Evolutionary conservation across 2,113 vertebrate species (phyloP).

Genomic region (Salvelinus sp.): DNA sequence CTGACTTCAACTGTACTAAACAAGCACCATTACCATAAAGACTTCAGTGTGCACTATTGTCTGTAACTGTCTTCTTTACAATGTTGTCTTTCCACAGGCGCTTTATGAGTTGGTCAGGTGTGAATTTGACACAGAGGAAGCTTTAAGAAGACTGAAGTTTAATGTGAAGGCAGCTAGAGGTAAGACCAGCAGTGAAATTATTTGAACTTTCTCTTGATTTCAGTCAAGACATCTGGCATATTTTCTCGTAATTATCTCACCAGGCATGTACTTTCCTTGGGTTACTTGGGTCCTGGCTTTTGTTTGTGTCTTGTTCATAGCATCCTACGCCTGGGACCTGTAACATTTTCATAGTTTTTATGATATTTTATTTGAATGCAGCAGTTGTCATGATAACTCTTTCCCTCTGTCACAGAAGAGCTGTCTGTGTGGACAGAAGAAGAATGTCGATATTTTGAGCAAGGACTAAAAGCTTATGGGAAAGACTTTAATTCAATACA

Average conservation of each 20-base stretch:
- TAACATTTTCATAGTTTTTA: background rate
- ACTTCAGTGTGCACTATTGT: background rate
- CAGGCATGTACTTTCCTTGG: too few relatives aligned
- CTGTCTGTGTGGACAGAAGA: conserved; percentile 95
- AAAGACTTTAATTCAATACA: conserved; percentile 96
- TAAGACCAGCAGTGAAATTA: conserved; percentile 52
- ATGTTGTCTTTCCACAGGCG: conserved; percentile 77
- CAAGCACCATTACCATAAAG: too few relatives aligned
- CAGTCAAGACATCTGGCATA: too few relatives aligned
- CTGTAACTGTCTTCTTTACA: background rate
- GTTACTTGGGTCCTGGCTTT: too few relatives aligned
- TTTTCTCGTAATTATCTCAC: too few relatives aligned
- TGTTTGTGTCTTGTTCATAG: too few relatives aligned
- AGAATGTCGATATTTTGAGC: conserved; percentile 94
- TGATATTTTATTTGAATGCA: background rate
- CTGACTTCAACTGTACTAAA: too few relatives aligned
- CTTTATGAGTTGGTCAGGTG: conserved; percentile 97
- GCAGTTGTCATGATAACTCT: conserved; percentile 10
- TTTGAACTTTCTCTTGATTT: background rate
- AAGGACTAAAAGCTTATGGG: conserved; percentile 92
- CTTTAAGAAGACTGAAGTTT: conserved; percentile 88
- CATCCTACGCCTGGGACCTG: too few relatives aligned
- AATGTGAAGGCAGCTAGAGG: conserved; percentile 95
- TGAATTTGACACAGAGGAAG: conserved; percentile 93
- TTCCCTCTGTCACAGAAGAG: conserved; percentile 78